Evolutionary conservation across 2,888 invertebrate species (phyloP).

Genomic region (Lochmaea crataegi): DNA sequence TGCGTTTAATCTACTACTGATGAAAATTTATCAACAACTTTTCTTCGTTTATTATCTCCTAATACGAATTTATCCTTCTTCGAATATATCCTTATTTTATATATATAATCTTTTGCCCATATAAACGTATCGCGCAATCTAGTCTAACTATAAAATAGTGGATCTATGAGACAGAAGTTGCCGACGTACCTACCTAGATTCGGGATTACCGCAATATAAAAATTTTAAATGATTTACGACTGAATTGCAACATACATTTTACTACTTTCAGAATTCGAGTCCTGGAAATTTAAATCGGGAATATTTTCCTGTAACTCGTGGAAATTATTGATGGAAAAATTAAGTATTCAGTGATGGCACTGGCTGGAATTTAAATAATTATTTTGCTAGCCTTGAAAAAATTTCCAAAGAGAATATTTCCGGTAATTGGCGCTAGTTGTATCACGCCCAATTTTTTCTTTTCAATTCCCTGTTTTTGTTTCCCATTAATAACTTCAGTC

Average conservation of each 20-base stretch:
- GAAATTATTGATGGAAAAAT: neutral
- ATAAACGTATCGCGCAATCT: neutral
- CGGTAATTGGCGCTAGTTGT: too few relatives aligned
- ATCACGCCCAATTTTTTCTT: too few relatives aligned
- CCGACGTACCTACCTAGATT: too few relatives aligned
- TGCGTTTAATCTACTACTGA: too few relatives aligned
- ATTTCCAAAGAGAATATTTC: too few relatives aligned
- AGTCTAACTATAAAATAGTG: constrained; percentile 6
- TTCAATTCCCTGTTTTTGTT: too few relatives aligned
- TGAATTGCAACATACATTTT: neutral
- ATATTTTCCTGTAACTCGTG: neutral
- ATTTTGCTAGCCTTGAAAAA: neutral
- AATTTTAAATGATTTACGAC: constrained; percentile 34
- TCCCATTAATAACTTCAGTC: too few relatives aligned
- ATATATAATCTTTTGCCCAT: neutral
- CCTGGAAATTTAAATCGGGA: neutral
- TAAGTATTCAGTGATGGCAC: neutral
- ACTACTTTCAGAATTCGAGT: neutral
- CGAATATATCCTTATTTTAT: neutral
- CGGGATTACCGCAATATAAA: constrained; percentile 15
- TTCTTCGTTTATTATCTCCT: neutral
- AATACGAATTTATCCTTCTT: neutral
- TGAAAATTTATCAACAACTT: too few relatives aligned
- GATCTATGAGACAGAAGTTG: neutral
- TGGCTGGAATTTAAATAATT: neutral